Percentiles rank a stretch among this genome's conserved stretches.
Evolutionary conservation across 2,888 invertebrate genomes (phyloP).

Genomic region (Pelosia muscerda): DNA sequence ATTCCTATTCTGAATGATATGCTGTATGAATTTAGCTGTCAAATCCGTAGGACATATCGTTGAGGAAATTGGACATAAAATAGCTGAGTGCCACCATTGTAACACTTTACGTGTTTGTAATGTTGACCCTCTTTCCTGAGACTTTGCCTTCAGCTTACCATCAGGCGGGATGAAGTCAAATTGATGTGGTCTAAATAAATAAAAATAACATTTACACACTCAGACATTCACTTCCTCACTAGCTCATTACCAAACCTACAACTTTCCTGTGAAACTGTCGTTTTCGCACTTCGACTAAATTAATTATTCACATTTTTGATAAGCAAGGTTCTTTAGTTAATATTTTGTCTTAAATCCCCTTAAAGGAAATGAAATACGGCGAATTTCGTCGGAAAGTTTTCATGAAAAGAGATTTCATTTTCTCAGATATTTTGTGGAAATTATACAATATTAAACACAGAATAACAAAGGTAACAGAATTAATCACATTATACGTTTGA

Average conservation of each 20-base stretch:
- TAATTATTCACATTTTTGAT: background rate
- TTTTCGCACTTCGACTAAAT: background rate
- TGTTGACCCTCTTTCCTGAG: too few relatives aligned
- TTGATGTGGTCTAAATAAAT: too few relatives aligned
- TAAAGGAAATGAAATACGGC: constrained; percentile 25
- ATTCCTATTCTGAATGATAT: too few relatives aligned
- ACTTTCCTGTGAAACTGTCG: background rate
- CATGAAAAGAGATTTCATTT: constrained; percentile 32
- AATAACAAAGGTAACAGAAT: constrained; percentile 33
- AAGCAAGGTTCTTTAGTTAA: constrained; percentile 10
- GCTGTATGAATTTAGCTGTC: too few relatives aligned
- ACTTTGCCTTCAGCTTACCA: too few relatives aligned
- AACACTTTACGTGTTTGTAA: too few relatives aligned
- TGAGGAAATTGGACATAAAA: too few relatives aligned
- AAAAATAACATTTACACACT: too few relatives aligned
- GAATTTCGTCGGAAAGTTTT: constrained; percentile 24
- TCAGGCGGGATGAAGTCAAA: too few relatives aligned
- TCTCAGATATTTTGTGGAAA: constrained; percentile 18
- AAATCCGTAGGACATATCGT: too few relatives aligned
- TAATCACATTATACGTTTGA: constrained; percentile 30
- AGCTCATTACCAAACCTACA: too few relatives aligned
- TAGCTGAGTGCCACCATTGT: too few relatives aligned
- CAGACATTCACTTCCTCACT: background rate
- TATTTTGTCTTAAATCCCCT: constrained; percentile 30
- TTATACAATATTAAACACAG: constrained; percentile 11